Conservation (phyloP, 2,888 invertebrate species). For the Dicycla oo region DNA sequence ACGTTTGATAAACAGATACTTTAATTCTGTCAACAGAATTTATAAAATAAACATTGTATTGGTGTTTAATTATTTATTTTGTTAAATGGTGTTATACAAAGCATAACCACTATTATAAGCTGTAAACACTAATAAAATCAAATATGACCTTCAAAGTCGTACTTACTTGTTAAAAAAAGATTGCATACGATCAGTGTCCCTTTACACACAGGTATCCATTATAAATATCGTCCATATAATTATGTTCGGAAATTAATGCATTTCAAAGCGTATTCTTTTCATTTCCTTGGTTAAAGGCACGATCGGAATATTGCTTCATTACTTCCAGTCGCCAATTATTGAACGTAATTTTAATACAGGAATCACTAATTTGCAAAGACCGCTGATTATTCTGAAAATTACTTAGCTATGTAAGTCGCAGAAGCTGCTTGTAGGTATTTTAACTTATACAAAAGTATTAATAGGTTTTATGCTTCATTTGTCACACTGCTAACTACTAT, state of each 20-base stretch:
- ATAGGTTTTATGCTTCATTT: slow-evolving; percentile 19
- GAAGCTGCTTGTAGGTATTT: slow-evolving; percentile 17
- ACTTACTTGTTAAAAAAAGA: slow-evolving; percentile 53
- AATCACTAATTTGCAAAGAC: slow-evolving; percentile 63
- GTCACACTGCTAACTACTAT: slow-evolving; percentile 8
- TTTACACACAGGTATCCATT: slow-evolving; percentile 33
- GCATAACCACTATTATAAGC: slow-evolving; percentile 10
- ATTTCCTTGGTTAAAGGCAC: slow-evolving; percentile 13
- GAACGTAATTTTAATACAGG: slow-evolving; percentile 55
- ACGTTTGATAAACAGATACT: slow-evolving; percentile 1
- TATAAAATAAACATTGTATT: slow-evolving; percentile 12
- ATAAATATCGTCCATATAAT: slow-evolving; percentile 17
- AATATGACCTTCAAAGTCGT: slow-evolving; percentile 53
- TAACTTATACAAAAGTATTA: slow-evolving; percentile 2
- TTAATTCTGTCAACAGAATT: slow-evolving; percentile 12
- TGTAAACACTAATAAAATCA: slow-evolving; percentile 24
- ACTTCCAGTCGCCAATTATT: slow-evolving; percentile 46
- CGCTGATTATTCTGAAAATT: slow-evolving; percentile 55
- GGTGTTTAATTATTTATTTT: too few relatives aligned
- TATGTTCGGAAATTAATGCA: slow-evolving; percentile 13
- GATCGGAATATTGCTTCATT: slow-evolving; percentile 41
- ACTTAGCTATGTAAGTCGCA: slow-evolving; percentile 31
- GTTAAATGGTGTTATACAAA: background rate
- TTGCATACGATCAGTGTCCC: slow-evolving; percentile 32
- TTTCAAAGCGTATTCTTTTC: slow-evolving; percentile 12